phyloP scores from a whole-genome alignment of 2,797 vertebrate genomes.

The Pangasius sanitwongsei region DNA sequence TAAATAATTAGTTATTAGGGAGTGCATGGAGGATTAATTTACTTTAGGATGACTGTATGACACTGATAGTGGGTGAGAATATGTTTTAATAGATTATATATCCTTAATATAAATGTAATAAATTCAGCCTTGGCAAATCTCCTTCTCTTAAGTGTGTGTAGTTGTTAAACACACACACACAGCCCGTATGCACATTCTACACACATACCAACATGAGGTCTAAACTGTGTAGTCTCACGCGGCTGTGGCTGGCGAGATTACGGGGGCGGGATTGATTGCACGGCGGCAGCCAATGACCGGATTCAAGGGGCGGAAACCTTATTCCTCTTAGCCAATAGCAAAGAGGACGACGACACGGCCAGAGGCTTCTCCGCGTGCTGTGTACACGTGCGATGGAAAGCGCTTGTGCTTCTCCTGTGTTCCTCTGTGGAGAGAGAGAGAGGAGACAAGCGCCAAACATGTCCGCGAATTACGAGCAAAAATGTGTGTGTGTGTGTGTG shows the following conservation, averaged over 20 bases:
- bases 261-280: constrained; percentile 80
- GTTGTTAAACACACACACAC: neutral
- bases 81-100: neutral
- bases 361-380: constrained; percentile 71
- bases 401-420: constrained; percentile 57
- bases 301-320: constrained; percentile 71
- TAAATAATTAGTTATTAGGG: neutral
- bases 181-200: neutral
- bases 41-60: constrained; percentile 46
- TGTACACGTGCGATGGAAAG: constrained; percentile 75
- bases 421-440: neutral
- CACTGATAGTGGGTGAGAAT: constrained; percentile 62
- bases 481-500: neutral
- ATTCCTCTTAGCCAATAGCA: constrained; percentile 66
- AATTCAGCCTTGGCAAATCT: too few relatives aligned
- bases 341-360: constrained; percentile 58
- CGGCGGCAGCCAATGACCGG: constrained; percentile 81
- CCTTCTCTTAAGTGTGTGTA: neutral
- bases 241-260: constrained; percentile 77
- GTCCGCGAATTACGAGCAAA: neutral
- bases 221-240: constrained; percentile 72
- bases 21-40: neutral
- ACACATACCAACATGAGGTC: constrained; percentile 1
- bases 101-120: neutral
- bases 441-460: neutral